phyloP scores from a whole-genome alignment of 2,113 vertebrate genomes.

The Chauna torquata region DNA sequence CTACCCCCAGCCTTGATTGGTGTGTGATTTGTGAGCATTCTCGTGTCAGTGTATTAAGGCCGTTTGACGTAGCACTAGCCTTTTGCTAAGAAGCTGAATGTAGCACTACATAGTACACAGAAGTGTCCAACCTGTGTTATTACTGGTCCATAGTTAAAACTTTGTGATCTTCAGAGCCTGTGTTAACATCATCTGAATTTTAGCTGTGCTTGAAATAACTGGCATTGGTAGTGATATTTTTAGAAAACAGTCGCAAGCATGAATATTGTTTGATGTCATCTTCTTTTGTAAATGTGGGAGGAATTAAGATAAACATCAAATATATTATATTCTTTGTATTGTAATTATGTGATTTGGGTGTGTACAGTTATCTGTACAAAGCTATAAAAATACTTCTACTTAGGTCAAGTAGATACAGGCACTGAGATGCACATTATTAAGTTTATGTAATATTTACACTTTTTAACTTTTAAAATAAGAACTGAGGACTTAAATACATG shows the following conservation, averaged over 20 bases:
- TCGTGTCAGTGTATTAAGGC: constrained; percentile 11
- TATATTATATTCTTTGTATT: neutral
- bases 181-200: neutral
- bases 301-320: neutral
- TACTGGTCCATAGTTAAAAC: neutral
- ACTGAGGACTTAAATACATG: neutral
- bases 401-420: neutral
- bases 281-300: neutral
- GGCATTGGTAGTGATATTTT: neutral
- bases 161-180: neutral
- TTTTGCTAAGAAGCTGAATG: constrained; percentile 5
- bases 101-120: neutral
- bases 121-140: neutral
- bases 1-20: neutral
- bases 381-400: constrained; percentile 9
- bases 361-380: neutral
- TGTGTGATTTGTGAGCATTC: constrained; percentile 46
- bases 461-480: neutral
- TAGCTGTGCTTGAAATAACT: neutral
- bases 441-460: neutral
- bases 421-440: neutral
- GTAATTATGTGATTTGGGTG: neutral
- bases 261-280: neutral
- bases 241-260: neutral
- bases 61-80: constrained; percentile 14